phyloP scores from a whole-genome alignment of 2,797 vertebrate species.

The Loris lydekkerianus region DNA sequence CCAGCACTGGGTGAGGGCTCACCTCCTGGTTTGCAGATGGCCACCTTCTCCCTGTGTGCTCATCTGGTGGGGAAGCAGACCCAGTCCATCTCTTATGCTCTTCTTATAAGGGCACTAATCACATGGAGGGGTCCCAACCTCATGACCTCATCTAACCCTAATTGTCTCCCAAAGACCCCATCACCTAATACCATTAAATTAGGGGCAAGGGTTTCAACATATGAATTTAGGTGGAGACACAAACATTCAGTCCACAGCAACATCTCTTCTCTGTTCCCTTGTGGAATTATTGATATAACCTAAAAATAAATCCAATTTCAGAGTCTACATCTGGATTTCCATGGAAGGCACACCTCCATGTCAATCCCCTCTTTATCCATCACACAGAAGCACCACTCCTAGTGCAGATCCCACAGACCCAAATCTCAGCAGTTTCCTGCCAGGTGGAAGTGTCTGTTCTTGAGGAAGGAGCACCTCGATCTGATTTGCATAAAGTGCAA shows the following conservation, averaged over 20 bases:
- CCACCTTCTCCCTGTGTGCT: neutral
- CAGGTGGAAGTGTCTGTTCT: neutral
- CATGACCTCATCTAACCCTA: neutral
- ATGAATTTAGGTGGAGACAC: neutral
- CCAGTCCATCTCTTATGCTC: neutral
- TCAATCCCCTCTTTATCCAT: neutral
- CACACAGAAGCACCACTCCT: fast-evolving
- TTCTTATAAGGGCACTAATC: neutral
- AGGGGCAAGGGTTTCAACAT: neutral
- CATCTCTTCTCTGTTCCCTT: neutral
- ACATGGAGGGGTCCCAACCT: neutral
- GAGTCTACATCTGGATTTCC: neutral
- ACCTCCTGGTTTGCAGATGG: neutral
- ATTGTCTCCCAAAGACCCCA: neutral
- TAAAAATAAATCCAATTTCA: neutral
- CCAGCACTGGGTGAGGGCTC: neutral
- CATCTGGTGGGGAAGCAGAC: neutral
- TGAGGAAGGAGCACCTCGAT: neutral
- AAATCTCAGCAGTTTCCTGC: neutral
- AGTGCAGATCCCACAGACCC: no score
- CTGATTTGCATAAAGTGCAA: neutral
- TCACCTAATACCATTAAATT: neutral
- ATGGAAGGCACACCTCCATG: neutral
- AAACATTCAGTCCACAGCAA: neutral
- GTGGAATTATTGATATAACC: neutral